Evolutionary conservation across 2,888 invertebrate genomes (phyloP).

Genomic region (Dryobotodes eremita): DNA sequence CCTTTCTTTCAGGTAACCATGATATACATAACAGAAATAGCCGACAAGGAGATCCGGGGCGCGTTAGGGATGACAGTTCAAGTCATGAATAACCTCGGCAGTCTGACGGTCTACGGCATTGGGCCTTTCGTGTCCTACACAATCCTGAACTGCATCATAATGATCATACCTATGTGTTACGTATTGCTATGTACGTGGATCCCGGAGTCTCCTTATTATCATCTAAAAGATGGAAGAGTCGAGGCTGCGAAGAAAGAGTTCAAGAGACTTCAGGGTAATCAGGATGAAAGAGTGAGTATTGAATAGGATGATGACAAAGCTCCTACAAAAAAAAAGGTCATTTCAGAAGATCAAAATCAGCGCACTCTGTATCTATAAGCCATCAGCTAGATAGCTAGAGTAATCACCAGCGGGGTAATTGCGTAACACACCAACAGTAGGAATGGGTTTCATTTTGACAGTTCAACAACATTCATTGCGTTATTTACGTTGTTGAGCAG

Average conservation of each 20-base stretch:
- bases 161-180: constrained; percentile 87
- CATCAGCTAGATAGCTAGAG: no score
- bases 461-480: no score
- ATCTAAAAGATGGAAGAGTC: constrained; percentile 88
- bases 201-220: constrained; percentile 92
- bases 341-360: neutral
- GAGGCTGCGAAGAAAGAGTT: constrained; percentile 87
- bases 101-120: constrained; percentile 84
- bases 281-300: constrained; percentile 81
- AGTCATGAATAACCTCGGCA: constrained; percentile 87
- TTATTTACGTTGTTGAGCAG: no score
- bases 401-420: neutral
- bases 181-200: constrained; percentile 89
- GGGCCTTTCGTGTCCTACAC: constrained; percentile 89
- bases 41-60: constrained; percentile 88
- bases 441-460: no score
- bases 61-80: constrained; percentile 87
- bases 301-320: neutral
- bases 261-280: constrained; percentile 84
- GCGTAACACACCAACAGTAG: no score
- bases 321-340: no score
- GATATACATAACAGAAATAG: constrained; percentile 89
- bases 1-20: constrained; percentile 85
- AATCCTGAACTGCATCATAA: constrained; percentile 84
- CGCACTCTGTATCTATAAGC: neutral